phyloP scores from a whole-genome alignment of 2,113 vertebrate species.

The Podarcis raffonei region DNA sequence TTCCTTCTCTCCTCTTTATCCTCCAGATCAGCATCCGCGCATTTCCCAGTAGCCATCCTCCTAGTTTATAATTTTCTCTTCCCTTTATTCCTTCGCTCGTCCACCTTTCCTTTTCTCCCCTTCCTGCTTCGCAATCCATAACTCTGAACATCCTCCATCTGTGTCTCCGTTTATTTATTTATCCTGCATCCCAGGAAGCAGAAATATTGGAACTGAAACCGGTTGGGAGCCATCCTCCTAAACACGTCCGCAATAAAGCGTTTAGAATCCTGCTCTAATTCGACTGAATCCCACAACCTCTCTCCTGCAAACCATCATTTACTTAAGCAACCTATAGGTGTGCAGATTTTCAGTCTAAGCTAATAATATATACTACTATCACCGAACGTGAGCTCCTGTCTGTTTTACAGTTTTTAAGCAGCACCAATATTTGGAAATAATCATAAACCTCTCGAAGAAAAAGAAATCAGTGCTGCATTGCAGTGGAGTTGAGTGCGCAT shows the following conservation, averaged over 20 bases:
- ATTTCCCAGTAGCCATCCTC: no score
- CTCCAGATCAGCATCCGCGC: no score
- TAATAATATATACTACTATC: slow-evolving; percentile 3
- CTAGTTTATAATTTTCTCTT: not conserved
- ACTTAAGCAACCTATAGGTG: not conserved
- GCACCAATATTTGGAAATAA: not conserved
- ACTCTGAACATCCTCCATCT: not conserved
- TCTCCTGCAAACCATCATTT: not conserved
- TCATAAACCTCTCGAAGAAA: not conserved
- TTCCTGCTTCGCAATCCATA: not conserved
- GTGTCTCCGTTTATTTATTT: not conserved
- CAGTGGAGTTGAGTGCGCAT: no score
- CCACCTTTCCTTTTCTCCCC: not conserved
- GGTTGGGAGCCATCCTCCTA: not conserved
- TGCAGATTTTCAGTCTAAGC: not conserved
- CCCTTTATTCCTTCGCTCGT: not conserved
- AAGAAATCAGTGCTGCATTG: no score
- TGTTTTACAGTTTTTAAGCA: not conserved
- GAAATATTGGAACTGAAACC: not conserved
- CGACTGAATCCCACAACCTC: not conserved
- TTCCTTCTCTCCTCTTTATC: not conserved
- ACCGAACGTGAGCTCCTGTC: not conserved
- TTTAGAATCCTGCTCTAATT: not conserved
- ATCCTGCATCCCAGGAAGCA: not conserved
- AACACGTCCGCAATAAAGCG: not conserved